Evolutionary conservation across 35 echinoderm and acorn worm species (phyloP).

Genomic region (Strongylocentrotus purpuratus): DNA sequence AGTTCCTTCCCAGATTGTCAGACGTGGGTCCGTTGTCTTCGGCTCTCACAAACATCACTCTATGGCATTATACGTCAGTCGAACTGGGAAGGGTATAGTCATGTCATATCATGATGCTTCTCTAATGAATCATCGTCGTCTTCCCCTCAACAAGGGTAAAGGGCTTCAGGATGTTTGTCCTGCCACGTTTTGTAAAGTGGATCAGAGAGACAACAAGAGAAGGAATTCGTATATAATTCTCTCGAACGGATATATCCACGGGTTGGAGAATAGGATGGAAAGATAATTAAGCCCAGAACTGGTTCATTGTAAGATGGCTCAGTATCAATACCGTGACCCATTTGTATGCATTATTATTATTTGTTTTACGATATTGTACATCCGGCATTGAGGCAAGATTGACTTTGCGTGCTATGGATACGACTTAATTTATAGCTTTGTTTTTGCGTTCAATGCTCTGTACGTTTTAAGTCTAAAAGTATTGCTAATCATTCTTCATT

Average conservation of each 20-base stretch:
- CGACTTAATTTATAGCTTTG: too few species aligned
- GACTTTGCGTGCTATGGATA: too few species aligned
- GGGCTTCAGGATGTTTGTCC: background rate
- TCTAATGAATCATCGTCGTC: background rate
- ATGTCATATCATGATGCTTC: background rate
- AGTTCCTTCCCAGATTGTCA: background rate
- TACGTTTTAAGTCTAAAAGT: too few species aligned
- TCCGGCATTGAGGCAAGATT: too few species aligned
- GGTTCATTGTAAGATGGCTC: background rate
- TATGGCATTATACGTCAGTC: background rate
- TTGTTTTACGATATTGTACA: too few species aligned
- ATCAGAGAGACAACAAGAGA: background rate
- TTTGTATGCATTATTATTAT: background rate
- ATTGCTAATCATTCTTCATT: too few species aligned
- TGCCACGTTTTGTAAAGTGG: conserved; percentile 8
- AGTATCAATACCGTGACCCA: background rate
- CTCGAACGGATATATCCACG: background rate
- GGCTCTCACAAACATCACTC: background rate
- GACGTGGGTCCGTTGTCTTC: background rate
- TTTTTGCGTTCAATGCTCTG: too few species aligned
- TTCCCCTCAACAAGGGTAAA: background rate
- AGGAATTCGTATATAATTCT: too few species aligned
- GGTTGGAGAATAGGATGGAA: background rate
- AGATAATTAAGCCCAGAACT: background rate
- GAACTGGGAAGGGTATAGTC: background rate